Percentiles rank a stretch among this genome's conserved stretches.
These are phyloP conservation scores for Bacillus rossius DNA, from an alignment of 1,140 invertebrate species.

Conservation along the genomic window DNA sequence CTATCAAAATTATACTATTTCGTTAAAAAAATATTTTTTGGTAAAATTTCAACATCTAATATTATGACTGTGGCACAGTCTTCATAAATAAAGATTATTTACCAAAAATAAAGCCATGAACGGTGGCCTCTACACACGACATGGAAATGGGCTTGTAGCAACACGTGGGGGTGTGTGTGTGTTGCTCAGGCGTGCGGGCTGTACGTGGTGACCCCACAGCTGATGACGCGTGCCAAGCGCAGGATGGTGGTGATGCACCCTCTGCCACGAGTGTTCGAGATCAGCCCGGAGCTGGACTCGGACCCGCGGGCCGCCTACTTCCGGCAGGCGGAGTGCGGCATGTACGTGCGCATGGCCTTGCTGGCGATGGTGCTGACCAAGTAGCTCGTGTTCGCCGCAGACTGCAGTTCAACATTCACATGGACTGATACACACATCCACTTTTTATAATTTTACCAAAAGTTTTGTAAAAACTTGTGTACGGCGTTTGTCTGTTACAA, in stretches of 20 bases:
- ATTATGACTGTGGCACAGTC: no score
- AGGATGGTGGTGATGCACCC: conserved; percentile 98
- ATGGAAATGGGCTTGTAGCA: no score
- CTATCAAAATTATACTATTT: no score
- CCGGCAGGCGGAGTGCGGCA: conserved; percentile 94
- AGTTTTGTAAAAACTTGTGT: background rate
- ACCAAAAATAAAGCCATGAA: no score
- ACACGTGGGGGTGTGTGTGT: no score
- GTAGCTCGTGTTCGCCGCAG: conserved; percentile 22
- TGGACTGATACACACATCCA: background rate
- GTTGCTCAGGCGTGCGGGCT: conserved; percentile 67
- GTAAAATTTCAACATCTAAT: no score
- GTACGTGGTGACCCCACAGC: conserved; percentile 85
- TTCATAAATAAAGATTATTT: no score
- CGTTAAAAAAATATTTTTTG: no score
- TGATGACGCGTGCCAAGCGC: conserved; percentile 92
- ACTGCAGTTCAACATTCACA: background rate
- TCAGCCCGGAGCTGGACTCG: conserved; percentile 88
- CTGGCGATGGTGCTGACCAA: conserved; percentile 84
- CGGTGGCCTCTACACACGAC: no score
- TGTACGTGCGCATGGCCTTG: conserved; percentile 98
- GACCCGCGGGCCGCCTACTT: conserved; percentile 98
- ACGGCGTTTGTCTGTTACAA: background rate
- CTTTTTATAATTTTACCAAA: background rate
- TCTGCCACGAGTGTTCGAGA: conserved; percentile 90